These are phyloP conservation scores for Thecocarcelia acutangulata DNA, from an alignment of 2,888 invertebrate species.

Conservation along the genomic window DNA sequence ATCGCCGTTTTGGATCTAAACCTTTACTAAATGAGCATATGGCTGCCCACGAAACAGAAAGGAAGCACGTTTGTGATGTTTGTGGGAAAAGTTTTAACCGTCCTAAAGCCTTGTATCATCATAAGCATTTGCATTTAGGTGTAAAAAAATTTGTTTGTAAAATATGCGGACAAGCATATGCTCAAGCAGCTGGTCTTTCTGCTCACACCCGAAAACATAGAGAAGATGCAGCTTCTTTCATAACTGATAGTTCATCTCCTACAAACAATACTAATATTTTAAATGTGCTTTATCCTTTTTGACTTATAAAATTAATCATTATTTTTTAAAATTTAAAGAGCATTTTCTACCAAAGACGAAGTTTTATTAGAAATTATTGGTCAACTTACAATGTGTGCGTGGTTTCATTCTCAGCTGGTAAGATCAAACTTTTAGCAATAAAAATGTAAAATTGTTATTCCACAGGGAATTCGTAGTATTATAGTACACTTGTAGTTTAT, in stretches of 20 bases:
- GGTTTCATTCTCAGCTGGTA: no score
- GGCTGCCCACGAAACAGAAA: slow-evolving; percentile 70
- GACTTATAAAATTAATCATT: slow-evolving; percentile 12
- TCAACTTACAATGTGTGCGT: no score
- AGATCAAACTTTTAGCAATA: no score
- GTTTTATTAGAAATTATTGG: no score
- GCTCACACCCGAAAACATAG: slow-evolving; percentile 73
- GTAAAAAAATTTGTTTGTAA: slow-evolving; percentile 76
- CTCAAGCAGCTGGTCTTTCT: slow-evolving; percentile 75
- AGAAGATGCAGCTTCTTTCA: slow-evolving; percentile 26
- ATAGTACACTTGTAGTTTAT: no score
- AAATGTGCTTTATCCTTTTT: slow-evolving; percentile 55
- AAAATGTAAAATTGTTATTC: no score
- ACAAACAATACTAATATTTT: slow-evolving; percentile 30
- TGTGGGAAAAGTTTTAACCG: slow-evolving; percentile 74
- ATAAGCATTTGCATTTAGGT: slow-evolving; percentile 74
- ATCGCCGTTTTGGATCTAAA: slow-evolving; percentile 68
- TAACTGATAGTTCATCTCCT: slow-evolving; percentile 3
- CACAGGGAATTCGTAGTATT: no score
- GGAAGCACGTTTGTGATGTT: slow-evolving; percentile 73
- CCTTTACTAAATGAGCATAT: slow-evolving; percentile 70
- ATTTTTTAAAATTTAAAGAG: no score
- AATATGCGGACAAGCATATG: slow-evolving; percentile 73
- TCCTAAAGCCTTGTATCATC: slow-evolving; percentile 73
- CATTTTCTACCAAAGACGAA: no score